Evolutionary conservation across 2,797 vertebrate genomes (phyloP), one percentile per base, ranked within the genome.

Genomic region (Danionella dracula): DNA sequence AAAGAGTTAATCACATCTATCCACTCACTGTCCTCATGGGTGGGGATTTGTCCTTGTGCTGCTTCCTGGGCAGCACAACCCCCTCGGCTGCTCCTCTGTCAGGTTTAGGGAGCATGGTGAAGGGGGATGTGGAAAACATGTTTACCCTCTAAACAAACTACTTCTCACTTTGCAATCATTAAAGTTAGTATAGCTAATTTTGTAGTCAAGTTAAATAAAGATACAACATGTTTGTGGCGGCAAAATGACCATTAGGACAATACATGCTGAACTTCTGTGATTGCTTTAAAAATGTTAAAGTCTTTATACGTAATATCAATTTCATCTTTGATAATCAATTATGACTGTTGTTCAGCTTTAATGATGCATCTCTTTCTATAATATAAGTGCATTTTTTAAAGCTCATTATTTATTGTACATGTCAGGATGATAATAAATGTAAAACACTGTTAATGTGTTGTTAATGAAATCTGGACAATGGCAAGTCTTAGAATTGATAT

Each of bases 391-490:
- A 89, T 90, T 91, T 90, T 73, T 53, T 46, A 89, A 93, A 91
- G 92, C 89, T 87, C 88, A 90, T 94, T 97, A 95, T 96, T 97
- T 98, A 97, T 95, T 94, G 93, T 96, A 90, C 88, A 90, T 96
- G 93, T 94, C 93, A 92, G 90, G 89, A 82, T 89, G 81, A 92
- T 92, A 94, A 95, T 98, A 98, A 96, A 97, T 93, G 94, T 93
- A 92, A 94, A 92, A 90, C 91, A 87, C 89, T 86, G 91, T 92
- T 98, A 96, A 99, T 96, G 93, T 91, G 91, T 91, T 78, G 91
- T 93, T 96, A 96, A 96, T 97, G 92, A 98, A 97, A 97, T 94
- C 91, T 92, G 91, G 93, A 97, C 94, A 93, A 87, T 89, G 89
- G 91, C 91, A 93, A 95, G 90, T 94, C 96, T 96, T 92, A 92